Conservation (phyloP, 2,113 vertebrate genomes). For the Cyprinodon brontotheroides region DNA sequence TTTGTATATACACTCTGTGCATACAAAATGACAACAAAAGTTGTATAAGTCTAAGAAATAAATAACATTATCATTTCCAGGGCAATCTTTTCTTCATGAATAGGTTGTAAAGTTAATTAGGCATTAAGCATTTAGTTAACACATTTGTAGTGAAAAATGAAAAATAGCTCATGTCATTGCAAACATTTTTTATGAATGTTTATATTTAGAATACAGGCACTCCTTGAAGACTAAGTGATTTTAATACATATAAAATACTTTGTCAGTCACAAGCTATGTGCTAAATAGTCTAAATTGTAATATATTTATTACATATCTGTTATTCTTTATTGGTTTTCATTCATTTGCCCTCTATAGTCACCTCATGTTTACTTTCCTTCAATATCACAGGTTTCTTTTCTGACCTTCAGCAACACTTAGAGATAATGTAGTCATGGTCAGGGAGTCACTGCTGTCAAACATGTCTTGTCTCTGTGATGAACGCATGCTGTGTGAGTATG, state of each 20-base stretch:
- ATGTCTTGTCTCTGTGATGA: conserved; percentile 66
- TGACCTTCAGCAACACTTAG: conserved; percentile 74
- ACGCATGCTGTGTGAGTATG: conserved; percentile 74
- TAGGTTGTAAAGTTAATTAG: no score
- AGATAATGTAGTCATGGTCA: conserved; percentile 82
- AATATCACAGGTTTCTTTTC: conserved; percentile 29
- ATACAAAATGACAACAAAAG: no score
- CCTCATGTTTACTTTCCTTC: conserved; percentile 27
- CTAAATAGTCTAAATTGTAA: background rate
- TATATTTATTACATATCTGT: background rate
- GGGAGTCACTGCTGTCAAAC: conserved; percentile 77
- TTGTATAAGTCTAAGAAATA: no score
- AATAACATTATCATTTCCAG: no score
- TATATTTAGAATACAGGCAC: no score
- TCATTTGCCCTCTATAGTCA: background rate
- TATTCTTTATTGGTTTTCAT: conserved; percentile 35
- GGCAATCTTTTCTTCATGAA: no score
- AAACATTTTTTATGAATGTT: no score
- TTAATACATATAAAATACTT: background rate
- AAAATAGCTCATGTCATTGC: no score
- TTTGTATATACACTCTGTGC: no score
- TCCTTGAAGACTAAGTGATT: background rate
- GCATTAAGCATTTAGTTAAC: no score
- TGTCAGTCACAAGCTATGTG: background rate
- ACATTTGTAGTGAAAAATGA: no score